A percentile compares a stretch with the other conserved stretches of the same genome.
Conservation (phyloP, 2,113 vertebrate genomes). For the Nannospalax galili region DNA sequence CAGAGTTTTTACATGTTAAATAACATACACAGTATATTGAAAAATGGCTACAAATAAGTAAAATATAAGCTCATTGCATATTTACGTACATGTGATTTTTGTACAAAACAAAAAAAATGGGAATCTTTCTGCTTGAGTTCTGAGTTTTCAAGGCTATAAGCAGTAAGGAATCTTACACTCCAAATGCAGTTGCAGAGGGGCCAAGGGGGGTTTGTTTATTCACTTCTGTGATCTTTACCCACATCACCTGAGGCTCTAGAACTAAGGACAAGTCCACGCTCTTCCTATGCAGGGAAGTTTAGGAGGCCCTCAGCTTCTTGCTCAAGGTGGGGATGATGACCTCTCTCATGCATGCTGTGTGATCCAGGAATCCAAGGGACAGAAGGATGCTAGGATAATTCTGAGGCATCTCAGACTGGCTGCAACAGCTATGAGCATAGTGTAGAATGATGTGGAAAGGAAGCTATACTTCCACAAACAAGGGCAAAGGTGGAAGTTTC, state of each 20-base stretch:
- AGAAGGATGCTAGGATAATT: not conserved
- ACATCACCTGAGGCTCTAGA: not conserved
- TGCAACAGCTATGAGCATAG: not conserved
- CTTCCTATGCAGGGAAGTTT: rapidly evolving
- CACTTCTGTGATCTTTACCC: not conserved
- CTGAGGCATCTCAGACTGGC: not conserved
- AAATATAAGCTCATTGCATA: not conserved
- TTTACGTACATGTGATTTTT: not conserved
- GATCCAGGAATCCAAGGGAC: not conserved
- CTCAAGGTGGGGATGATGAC: not conserved
- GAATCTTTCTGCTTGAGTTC: not conserved
- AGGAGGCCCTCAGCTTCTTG: not conserved
- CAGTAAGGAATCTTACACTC: not conserved
- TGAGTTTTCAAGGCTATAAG: not conserved
- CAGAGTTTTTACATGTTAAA: conserved; percentile 21
- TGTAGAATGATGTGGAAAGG: not conserved
- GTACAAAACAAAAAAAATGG: not conserved
- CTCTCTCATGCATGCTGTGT: not conserved
- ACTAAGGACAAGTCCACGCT: not conserved
- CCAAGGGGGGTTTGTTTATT: not conserved
- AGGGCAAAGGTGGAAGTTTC: not conserved
- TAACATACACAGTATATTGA: not conserved
- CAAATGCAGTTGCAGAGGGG: not conserved
- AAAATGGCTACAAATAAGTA: not conserved
- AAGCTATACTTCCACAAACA: not conserved